A percentile compares a stretch with the other conserved stretches of the same genome.
Evolutionary conservation across 2,113 vertebrate genomes (phyloP).

Genomic region (Hippocampus mohnikei): DNA sequence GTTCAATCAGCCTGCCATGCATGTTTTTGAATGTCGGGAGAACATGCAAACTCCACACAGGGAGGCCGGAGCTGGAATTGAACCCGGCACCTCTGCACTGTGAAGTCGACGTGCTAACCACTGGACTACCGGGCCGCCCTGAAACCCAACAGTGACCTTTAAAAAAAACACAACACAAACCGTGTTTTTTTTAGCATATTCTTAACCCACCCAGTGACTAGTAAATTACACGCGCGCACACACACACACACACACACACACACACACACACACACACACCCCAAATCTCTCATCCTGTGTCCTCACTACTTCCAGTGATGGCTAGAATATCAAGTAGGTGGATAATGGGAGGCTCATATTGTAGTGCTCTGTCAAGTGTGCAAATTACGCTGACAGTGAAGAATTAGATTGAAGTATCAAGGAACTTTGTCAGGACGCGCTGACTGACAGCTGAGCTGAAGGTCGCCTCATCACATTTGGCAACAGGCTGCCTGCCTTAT

Average conservation of each 20-base stretch:
- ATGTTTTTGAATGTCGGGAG: too few relatives aligned
- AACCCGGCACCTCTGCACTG: too few relatives aligned
- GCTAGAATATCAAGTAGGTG: constrained; percentile 30
- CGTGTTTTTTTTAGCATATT: neutral
- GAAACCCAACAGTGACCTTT: too few relatives aligned
- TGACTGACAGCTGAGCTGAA: constrained; percentile 7
- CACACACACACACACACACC: too few relatives aligned
- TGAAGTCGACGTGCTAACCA: too few relatives aligned
- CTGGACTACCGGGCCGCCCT: too few relatives aligned
- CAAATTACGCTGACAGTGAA: constrained; percentile 31
- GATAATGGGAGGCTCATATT: constrained; percentile 17
- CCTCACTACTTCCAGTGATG: constrained; percentile 44
- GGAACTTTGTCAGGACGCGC: constrained; percentile 27
- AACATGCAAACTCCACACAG: too few relatives aligned
- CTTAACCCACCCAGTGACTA: neutral
- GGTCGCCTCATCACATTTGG: neutral
- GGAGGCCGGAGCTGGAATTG: too few relatives aligned
- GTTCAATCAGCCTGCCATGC: too few relatives aligned
- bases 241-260: too few relatives aligned
- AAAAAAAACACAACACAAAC: too few relatives aligned
- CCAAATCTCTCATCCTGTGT: neutral
- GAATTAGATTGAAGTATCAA: constrained; percentile 8
- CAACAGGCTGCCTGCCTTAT: neutral
- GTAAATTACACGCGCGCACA: too few relatives aligned
- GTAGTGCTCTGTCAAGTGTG: constrained; percentile 39